Evolutionary conservation across 2,888 invertebrate genomes (phyloP).

Genomic region (Pseudococcus jackbeardsleyi): DNA sequence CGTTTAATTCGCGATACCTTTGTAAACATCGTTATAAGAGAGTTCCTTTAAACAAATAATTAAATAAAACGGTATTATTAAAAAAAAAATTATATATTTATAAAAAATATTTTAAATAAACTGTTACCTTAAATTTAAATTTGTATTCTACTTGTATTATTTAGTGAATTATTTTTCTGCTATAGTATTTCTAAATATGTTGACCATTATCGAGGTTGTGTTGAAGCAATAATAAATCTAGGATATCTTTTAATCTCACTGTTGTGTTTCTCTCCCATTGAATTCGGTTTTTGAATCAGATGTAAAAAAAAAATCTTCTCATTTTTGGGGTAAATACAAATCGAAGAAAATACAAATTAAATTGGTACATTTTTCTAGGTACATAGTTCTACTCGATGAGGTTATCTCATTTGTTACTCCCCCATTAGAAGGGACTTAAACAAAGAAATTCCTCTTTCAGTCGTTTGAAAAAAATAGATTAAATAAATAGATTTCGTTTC

Average conservation of each 20-base stretch:
- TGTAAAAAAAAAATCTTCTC: too few relatives aligned
- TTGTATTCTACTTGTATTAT: constrained; percentile 20
- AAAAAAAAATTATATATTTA: constrained; percentile 8
- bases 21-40: not conserved
- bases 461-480: not conserved
- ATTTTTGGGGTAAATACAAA: not conserved
- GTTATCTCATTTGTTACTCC: constrained; percentile 36
- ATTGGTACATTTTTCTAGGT: constrained; percentile 1
- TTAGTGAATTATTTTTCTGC: constrained; percentile 16
- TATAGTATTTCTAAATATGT: constrained; percentile 36
- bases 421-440: not conserved
- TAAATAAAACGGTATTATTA: constrained; percentile 6
- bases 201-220: constrained; percentile 43
- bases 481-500: not conserved
- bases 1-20: constrained; percentile 27
- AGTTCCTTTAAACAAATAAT: not conserved
- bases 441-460: not conserved
- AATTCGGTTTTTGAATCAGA: not conserved
- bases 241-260: constrained; percentile 24
- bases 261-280: not conserved
- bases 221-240: constrained; percentile 48
- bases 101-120: constrained; percentile 36
- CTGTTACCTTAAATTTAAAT: constrained; percentile 51
- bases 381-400: not conserved
- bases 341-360: not conserved